Conservation (phyloP, 2,113 vertebrate species). For the Syrrhaptes paradoxus region DNA sequence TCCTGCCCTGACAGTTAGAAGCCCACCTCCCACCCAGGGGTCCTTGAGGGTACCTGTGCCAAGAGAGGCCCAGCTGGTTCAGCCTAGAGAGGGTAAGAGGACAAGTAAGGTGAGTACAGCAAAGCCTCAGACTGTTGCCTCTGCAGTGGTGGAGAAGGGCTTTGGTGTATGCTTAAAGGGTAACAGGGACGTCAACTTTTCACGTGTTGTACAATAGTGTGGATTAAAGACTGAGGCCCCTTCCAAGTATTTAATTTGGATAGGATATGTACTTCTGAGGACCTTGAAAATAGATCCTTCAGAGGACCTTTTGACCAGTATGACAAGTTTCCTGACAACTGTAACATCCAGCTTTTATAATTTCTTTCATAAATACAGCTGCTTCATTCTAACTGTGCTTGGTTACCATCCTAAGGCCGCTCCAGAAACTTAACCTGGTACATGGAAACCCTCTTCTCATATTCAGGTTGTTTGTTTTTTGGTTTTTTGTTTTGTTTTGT, state of each 20-base stretch:
- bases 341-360: not conserved
- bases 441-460: not conserved
- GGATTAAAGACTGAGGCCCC: not conserved
- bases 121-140: not conserved
- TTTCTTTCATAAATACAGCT: not conserved
- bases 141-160: not conserved
- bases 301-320: not conserved
- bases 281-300: not conserved
- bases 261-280: not conserved
- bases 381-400: not conserved
- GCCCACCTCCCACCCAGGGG: not conserved
- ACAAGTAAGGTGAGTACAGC: not conserved
- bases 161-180: not conserved
- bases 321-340: not conserved
- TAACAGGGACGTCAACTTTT: rapidly evolving
- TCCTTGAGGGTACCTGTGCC: not conserved
- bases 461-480: too few species aligned
- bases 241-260: not conserved
- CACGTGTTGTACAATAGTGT: not conserved
- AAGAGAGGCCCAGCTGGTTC: not conserved
- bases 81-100: not conserved
- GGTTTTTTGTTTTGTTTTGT: not conserved
- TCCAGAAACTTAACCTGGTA: not conserved
- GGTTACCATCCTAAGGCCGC: not conserved
- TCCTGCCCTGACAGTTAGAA: rapidly evolving